Evolutionary conservation across 2,888 invertebrate species (phyloP), one percentile per base, ranked within the genome.

Genomic region (Parapristionchus giblindavisi): DNA sequence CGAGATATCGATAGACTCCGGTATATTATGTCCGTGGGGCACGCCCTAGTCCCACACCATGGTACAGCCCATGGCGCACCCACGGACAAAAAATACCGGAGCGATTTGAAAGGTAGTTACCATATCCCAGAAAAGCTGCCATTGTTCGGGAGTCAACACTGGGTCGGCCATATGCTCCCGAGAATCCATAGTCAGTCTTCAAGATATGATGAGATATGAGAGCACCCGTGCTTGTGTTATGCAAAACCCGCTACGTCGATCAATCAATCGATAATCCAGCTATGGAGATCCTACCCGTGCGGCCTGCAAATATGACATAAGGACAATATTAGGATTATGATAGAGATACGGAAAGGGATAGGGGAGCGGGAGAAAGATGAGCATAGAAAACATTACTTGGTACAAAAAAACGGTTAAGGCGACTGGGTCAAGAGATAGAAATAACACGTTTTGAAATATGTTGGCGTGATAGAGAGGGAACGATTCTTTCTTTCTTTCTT

Each of bases 121-220:
- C 63, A 65, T 21, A 43, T 65, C 43, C 63, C 63, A 65, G 63
- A 65, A 65, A 43, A 65, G 63, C 43, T 65, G 63, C 63, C 63
- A 65, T 21, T 65, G 63, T 32, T 65, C 63, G 43, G 43, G 63
- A 5, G 63, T 43, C 3, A 65, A 21, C 11, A 36, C 43, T 6
- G 43, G 40, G 1, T 27, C 63, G 6, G 43, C 63, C 63, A 65
- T 65, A 21, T 6, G 29, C 8, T 17, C 43, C 43, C 43, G 8
- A 17, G 17, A 43, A 17, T 8, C 11, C 8, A 43, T 8, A 43
- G 17, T 17, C 11, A 43, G 8, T 17, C 11, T 43, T 8, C 11
- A 17, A 43, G 17, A 43, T 8, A 43, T 43, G 8, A 43, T 17
- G 43, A 14, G 43, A 17, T 17, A 43, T 14, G 11, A 17, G 11